phyloP scores from a whole-genome alignment of 1,140 invertebrate genomes.

The Cephus cinctus region DNA sequence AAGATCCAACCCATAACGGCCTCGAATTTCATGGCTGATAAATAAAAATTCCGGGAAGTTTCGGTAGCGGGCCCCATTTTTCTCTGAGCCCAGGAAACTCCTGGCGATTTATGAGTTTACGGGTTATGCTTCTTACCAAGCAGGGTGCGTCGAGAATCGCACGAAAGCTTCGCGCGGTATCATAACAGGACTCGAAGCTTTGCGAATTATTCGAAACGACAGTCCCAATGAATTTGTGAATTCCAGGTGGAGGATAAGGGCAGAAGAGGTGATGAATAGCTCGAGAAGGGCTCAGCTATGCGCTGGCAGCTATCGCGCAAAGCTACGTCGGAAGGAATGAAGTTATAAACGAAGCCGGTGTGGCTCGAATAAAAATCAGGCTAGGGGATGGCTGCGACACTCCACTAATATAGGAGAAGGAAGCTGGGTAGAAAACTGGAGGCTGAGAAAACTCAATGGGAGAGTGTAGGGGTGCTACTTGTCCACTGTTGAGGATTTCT shows the following conservation, averaged over 20 bases:
- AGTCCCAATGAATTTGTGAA: too few relatives aligned
- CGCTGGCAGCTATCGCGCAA: too few relatives aligned
- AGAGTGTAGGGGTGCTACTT: slow-evolving; percentile 6
- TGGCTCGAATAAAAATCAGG: slow-evolving; percentile 38
- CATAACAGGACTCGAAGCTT: slow-evolving; percentile 25
- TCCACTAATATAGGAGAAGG: not conserved
- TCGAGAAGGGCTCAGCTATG: too few relatives aligned
- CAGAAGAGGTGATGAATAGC: too few relatives aligned
- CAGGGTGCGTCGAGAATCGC: too few relatives aligned
- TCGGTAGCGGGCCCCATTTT: too few relatives aligned
- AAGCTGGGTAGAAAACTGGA: not conserved
- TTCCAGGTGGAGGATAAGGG: too few relatives aligned
- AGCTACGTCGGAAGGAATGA: slow-evolving; percentile 24
- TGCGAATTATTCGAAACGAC: slow-evolving; percentile 22
- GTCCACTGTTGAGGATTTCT: slow-evolving; percentile 29
- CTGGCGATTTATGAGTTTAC: too few relatives aligned
- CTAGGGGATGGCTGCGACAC: not conserved
- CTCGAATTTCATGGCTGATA: slow-evolving; percentile 28
- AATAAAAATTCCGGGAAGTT: slow-evolving; percentile 19
- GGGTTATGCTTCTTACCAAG: too few relatives aligned
- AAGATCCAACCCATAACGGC: slow-evolving; percentile 18
- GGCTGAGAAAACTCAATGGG: not conserved
- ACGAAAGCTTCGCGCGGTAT: too few relatives aligned
- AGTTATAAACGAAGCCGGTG: slow-evolving; percentile 36
- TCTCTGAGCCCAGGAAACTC: too few relatives aligned